phyloP scores from a whole-genome alignment of 2,888 invertebrate species.

The Diaperis boleti region DNA sequence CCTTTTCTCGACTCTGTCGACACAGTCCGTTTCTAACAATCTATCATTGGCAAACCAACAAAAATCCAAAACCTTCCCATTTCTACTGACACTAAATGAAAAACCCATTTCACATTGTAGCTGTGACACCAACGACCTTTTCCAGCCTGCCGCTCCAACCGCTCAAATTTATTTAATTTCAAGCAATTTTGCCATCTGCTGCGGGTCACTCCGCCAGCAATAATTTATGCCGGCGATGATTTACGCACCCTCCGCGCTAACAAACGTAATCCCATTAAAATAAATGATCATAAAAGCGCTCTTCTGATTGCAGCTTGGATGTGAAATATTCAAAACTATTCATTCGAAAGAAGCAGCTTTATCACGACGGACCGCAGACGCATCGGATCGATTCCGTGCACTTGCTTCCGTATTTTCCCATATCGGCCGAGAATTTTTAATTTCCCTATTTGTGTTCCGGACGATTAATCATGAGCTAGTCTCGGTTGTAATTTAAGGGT shows the following conservation, averaged over 20 bases:
- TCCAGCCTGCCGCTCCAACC: background rate
- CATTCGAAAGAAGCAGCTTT: too few species aligned
- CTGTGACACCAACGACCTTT: too few species aligned
- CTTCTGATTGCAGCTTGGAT: background rate
- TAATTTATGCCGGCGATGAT: conserved; percentile 7
- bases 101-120: too few species aligned
- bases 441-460: background rate
- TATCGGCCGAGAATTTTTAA: background rate
- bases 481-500: background rate
- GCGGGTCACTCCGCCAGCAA: background rate
- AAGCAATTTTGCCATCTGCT: background rate
- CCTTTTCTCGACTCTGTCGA: too few species aligned
- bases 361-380: too few species aligned
- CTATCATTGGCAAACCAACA: too few species aligned
- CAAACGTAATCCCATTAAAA: conserved; percentile 14
- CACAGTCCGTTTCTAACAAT: too few species aligned
- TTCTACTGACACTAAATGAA: too few species aligned
- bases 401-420: background rate
- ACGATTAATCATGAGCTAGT: background rate
- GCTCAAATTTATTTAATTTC: background rate
- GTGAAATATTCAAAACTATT: background rate
- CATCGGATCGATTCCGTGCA: too few species aligned
- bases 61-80: too few species aligned
- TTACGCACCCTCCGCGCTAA: conserved; percentile 4
- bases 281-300: conserved; percentile 1